Base-by-base conservation (phyloP, 1,140 invertebrate species). In the Brachionus sp. region DNA sequence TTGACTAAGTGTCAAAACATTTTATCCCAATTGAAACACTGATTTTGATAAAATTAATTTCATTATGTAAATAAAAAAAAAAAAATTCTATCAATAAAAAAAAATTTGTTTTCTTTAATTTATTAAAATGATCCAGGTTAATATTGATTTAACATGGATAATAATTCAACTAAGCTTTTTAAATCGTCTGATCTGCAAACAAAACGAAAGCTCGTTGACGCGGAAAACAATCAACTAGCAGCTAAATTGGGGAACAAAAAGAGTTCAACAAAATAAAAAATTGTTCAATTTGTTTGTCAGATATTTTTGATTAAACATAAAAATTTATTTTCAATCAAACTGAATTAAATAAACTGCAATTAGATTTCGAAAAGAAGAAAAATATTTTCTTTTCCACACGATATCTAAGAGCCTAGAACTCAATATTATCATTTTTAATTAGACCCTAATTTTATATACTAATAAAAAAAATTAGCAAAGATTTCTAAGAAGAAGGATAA, bases 371-470 rank as follows among this genome's bases (percentile, higher is more conserved):
- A 37, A 66, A 16, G 13, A 66, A 16, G 33, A 57, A 57, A 57
- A 7, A 16, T 19, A 57, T 29, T 66, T 29, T 66, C 33, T 66
- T 66, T 66, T 16, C 25, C 25, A 1, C 25, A 33, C 25, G 25
- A 33, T 66, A 12, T 66, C 25, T 66, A 2, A 37, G 25, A 66
- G 33, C 64, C 64, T 37, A 12, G 33, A 66, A 66, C n/a, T 66
- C 16, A 66, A 66, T 66, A 66, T 66, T 66, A 66, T 66, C 64
- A 66, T 66, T 66, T 66, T 29, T 66, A 66, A 66, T 66, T 66
- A 66, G 33, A 66, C 12, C 33, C 33, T 33, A 66, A 33, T 66
- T 66, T 33, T 33, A 33, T 33, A 66, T 12, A 66, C 25, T 66
- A 66, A 66, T 66, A 66, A 66, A 66, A 35, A 66, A 19, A 5